phyloP scores from a whole-genome alignment of 2,888 invertebrate genomes.

The Pardosa pseudoannulata region DNA sequence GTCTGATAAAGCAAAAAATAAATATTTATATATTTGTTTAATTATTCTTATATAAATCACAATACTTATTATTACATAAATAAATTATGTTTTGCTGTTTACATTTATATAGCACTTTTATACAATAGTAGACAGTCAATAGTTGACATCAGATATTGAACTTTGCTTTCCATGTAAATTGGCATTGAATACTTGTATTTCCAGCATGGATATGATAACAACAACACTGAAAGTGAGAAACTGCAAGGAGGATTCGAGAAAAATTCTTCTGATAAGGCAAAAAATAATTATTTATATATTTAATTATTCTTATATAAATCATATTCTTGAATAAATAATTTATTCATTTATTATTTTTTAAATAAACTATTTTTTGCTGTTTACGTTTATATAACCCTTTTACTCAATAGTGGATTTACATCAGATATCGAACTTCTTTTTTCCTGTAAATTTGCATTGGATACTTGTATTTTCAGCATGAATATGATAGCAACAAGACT shows the following conservation, averaged over 20 bases:
- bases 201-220: not conserved
- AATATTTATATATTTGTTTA: too few species aligned
- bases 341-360: too few species aligned
- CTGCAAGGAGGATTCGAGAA: too few species aligned
- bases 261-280: too few species aligned
- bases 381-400: not conserved
- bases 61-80: too few species aligned
- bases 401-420: constrained; percentile 10
- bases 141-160: constrained; percentile 25
- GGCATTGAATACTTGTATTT: not conserved
- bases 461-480: not conserved
- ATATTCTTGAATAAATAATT: too few species aligned
- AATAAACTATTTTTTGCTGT: too few species aligned
- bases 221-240: too few species aligned
- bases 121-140: constrained; percentile 3
- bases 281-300: too few species aligned
- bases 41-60: too few species aligned
- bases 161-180: constrained; percentile 17
- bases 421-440: constrained; percentile 24
- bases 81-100: constrained; percentile 4
- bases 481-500: not conserved
- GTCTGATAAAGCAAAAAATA: too few species aligned
- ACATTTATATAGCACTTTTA: not conserved
- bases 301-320: too few species aligned
- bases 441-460: constrained; percentile 4